phyloP scores from a whole-genome alignment of 2,113 vertebrate species.

The Python bivittatus region DNA sequence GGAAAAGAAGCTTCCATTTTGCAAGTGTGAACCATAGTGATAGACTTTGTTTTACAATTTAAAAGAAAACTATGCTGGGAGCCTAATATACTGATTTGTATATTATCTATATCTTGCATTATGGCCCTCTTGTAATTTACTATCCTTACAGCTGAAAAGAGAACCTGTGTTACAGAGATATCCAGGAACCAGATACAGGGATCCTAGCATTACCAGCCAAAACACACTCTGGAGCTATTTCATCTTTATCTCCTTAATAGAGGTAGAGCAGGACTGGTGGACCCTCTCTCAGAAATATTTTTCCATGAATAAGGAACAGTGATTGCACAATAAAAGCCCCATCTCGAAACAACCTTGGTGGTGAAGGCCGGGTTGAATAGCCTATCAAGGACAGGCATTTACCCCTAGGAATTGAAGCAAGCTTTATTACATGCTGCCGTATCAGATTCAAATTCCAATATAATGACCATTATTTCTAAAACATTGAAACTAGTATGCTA shows the following conservation, averaged over 20 bases:
- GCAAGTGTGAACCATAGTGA: background rate
- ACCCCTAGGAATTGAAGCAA: background rate
- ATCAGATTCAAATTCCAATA: background rate
- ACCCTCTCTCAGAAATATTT: background rate
- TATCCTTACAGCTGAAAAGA: background rate
- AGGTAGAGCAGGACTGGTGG: background rate
- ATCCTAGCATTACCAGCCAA: background rate
- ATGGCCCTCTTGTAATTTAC: background rate
- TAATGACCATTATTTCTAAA: background rate
- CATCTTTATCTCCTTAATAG: background rate
- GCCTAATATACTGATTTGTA: conserved; percentile 47
- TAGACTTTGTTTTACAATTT: background rate
- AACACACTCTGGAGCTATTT: background rate
- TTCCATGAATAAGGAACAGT: background rate
- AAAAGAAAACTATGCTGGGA: conserved; percentile 32
- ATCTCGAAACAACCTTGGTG: background rate
- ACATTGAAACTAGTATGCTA: background rate
- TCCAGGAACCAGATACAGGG: background rate
- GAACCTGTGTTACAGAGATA: background rate
- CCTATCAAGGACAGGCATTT: background rate
- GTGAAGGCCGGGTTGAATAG: background rate
- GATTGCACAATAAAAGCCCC: background rate
- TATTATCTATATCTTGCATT: background rate
- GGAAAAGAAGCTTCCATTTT: background rate
- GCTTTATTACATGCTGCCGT: background rate